These are phyloP conservation scores for Ianthella basta DNA, from an alignment of 37 sponge, comb jelly and placozoan species.

Conservation along the genomic window DNA sequence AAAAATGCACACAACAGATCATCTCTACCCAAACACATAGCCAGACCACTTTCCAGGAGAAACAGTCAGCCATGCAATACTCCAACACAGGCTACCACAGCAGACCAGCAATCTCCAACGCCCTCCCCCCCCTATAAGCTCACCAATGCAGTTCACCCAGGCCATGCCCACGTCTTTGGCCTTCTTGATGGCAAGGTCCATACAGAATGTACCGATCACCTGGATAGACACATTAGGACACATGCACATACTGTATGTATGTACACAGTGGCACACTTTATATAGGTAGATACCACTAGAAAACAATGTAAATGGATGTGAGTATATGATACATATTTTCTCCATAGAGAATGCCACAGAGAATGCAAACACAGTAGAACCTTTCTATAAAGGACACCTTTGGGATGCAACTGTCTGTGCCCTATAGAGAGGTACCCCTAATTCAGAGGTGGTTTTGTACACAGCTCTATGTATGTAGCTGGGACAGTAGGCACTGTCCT, in stretches of 20 bases:
- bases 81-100: not conserved
- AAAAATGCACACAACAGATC: not conserved
- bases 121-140: not conserved
- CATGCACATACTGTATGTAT: not conserved
- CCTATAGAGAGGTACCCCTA: too few species aligned
- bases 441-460: too few species aligned
- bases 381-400: too few species aligned
- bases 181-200: slow-evolving; percentile 90
- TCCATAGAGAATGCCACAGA: too few species aligned
- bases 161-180: slow-evolving; percentile 82
- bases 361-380: too few species aligned
- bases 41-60: not conserved
- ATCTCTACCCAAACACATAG: not conserved
- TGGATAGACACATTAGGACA: not conserved
- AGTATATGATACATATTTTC: not conserved
- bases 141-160: slow-evolving; percentile 89
- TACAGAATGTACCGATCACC: slow-evolving; percentile 82
- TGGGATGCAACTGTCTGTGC: too few species aligned
- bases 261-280: not conserved
- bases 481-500: too few species aligned
- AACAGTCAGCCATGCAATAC: not conserved
- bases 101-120: not conserved
- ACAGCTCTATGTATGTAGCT: too few species aligned
- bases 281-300: not conserved
- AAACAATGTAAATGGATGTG: not conserved